These are phyloP conservation scores for Sinonovacula constricta DNA, from an alignment of 1,140 invertebrate genomes.

Conservation along the genomic window DNA sequence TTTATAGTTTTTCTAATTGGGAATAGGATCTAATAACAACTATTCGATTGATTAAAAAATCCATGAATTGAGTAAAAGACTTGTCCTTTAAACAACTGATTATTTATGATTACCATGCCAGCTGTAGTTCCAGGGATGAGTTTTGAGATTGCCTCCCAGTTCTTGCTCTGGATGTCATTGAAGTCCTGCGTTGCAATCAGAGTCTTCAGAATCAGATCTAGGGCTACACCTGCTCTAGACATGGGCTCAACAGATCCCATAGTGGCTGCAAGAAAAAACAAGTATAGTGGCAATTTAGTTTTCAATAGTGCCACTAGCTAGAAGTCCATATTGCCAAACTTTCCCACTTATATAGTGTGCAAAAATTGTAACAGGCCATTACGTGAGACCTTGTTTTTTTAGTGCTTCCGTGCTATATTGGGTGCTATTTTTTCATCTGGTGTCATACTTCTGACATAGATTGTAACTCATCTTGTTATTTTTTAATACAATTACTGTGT, in stretches of 20 bases:
- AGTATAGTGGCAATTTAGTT: not conserved
- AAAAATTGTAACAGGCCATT: not conserved
- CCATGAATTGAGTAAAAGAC: not conserved
- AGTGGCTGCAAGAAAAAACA: not conserved
- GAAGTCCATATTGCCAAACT: not conserved
- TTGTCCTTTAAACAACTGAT: not conserved
- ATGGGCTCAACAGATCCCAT: slow-evolving; percentile 62
- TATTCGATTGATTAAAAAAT: no score
- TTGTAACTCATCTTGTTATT: no score
- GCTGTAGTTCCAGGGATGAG: slow-evolving; percentile 74
- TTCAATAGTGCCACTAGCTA: not conserved
- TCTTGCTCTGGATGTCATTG: slow-evolving; percentile 68
- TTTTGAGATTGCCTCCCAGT: slow-evolving; percentile 75
- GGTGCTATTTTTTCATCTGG: no score
- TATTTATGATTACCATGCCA: slow-evolving; percentile 42
- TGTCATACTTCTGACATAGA: no score
- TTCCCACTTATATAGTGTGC: not conserved
- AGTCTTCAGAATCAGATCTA: slow-evolving; percentile 75
- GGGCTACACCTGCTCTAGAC: slow-evolving; percentile 62
- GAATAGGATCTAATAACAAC: no score
- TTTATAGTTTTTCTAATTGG: no score
- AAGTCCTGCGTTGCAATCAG: slow-evolving; percentile 73
- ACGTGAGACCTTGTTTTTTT: not conserved
- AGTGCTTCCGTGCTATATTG: not conserved
- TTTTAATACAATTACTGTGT: no score